Evolutionary conservation across 1,140 invertebrate genomes (phyloP), one percentile per base, ranked within the genome.

Genomic region (Neodiprion pinetum): DNA sequence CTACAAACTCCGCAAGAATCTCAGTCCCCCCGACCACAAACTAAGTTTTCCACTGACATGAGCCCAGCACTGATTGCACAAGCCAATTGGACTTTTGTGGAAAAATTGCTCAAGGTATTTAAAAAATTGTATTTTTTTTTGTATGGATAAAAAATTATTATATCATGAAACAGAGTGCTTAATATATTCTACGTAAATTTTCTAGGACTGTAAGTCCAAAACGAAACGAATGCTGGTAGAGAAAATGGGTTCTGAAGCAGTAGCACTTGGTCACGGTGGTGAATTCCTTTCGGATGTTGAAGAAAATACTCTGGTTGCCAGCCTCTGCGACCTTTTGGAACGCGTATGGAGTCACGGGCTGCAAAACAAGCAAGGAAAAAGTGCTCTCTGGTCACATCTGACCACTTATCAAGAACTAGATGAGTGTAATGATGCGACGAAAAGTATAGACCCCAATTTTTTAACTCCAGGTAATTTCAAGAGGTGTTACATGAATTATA

Each of bases 11-110:
- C 83, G 12, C 87, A 88, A 77, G 88, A 88, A 81, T 86, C 85
- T 48, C 86, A 88, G 68, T 88, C 87, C 0, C 87, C 87, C 75
- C 85, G 88, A 76, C 86, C 87, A 72, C 88, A 86, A 78, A 86
- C 85, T 71, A 91, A 89, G 80, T 85, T 87, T 66, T 88, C 82
- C 40, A 85, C 85, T 76, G 93, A 94, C 77, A 92, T 93, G 78
- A 95, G 94, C 76, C 94, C 94, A 7, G 94, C 95, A 7, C 89
- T 95, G n/a, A 95, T 97, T 79, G 97, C 96, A n/a, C 97, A 99
- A 87, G 96, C 96, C 14, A 99, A 99, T 88, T 98, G 97, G 95
- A 97, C 96, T 65, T 99, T 99, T 90, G 97, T 99, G 21, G 97
- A 99, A 84, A 97, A 98, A 83, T 90, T 99, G 76, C 89, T 99